These are phyloP conservation scores for Macrosteles quadrilineatus DNA, from an alignment of 1,140 invertebrate genomes.

Conservation along the genomic window DNA sequence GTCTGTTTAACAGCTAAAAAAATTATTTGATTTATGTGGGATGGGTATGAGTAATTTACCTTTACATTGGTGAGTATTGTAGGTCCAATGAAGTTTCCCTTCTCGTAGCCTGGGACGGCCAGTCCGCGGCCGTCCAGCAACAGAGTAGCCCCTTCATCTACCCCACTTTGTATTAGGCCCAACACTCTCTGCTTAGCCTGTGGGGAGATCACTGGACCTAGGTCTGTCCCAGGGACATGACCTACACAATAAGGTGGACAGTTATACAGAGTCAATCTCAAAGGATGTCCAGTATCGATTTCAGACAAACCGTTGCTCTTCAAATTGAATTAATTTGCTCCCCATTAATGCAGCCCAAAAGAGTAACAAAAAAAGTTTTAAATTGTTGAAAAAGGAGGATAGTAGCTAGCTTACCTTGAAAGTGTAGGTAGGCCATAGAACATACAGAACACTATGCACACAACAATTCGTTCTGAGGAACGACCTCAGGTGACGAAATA, in stretches of 20 bases:
- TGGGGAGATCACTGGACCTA: constrained; percentile 96
- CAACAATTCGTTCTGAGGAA: too few species aligned
- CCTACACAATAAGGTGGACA: constrained; percentile 56
- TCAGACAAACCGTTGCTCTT: too few species aligned
- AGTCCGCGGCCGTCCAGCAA: constrained; percentile 86
- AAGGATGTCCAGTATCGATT: too few species aligned
- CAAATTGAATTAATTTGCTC: too few species aligned
- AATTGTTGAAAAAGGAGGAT: neutral
- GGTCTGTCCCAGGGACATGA: constrained; percentile 87
- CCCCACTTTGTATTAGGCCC: constrained; percentile 81
- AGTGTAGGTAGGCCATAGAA: too few species aligned
- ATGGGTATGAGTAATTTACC: too few species aligned
- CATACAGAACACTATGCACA: neutral
- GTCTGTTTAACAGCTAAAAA: too few species aligned
- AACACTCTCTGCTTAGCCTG: constrained; percentile 86
- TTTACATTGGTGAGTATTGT: constrained; percentile 91
- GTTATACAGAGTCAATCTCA: too few species aligned
- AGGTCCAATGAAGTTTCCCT: constrained; percentile 98
- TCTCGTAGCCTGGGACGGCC: constrained; percentile 84
- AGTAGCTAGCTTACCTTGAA: too few species aligned
- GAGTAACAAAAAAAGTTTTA: constrained; percentile 6
- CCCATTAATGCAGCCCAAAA: too few species aligned
- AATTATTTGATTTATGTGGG: too few species aligned
- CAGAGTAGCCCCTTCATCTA: constrained; percentile 87
- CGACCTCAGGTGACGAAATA: too few species aligned